Conservation (phyloP, 1,140 invertebrate genomes). For the Arion vulgaris region DNA sequence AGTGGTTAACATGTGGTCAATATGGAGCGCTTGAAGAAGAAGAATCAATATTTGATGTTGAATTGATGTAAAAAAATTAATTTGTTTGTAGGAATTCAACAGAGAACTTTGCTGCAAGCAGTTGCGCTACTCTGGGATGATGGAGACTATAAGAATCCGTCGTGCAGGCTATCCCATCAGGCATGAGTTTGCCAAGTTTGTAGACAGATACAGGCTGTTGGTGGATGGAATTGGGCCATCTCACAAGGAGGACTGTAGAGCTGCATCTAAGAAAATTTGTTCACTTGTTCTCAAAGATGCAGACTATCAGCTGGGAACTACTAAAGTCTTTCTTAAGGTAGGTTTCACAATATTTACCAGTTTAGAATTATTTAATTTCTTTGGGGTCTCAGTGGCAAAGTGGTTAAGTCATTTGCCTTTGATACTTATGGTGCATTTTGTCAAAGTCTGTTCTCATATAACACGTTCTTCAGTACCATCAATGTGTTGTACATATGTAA, state of each 20-base stretch:
- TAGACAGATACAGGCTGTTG: slow-evolving; percentile 95
- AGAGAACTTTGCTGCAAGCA: slow-evolving; percentile 95
- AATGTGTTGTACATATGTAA: no score
- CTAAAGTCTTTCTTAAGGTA: slow-evolving; percentile 96
- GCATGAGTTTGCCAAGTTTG: slow-evolving; percentile 96
- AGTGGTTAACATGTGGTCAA: no score
- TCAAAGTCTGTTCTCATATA: no score
- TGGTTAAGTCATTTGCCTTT: no score
- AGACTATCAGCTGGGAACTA: slow-evolving; percentile 97
- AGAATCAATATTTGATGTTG: no score
- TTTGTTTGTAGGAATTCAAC: slow-evolving; percentile 89
- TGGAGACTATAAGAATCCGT: slow-evolving; percentile 98
- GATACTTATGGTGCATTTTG: no score
- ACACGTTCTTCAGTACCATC: no score
- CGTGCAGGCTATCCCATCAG: slow-evolving; percentile 98
- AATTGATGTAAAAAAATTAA: no score
- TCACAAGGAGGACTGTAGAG: slow-evolving; percentile 85
- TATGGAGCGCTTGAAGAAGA: no score
- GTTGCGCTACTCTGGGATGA: slow-evolving; percentile 98
- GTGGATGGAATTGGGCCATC: slow-evolving; percentile 92
- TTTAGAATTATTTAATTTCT: no score
- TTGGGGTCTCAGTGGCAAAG: no score
- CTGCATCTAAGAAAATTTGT: slow-evolving; percentile 92
- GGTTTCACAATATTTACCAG: slow-evolving; percentile 7
- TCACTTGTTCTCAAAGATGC: slow-evolving; percentile 88